Percentiles rank a stretch among this genome's conserved stretches.
These are phyloP conservation scores for Siniperca knerii DNA, from an alignment of 2,113 vertebrate genomes.

Conservation along the genomic window DNA sequence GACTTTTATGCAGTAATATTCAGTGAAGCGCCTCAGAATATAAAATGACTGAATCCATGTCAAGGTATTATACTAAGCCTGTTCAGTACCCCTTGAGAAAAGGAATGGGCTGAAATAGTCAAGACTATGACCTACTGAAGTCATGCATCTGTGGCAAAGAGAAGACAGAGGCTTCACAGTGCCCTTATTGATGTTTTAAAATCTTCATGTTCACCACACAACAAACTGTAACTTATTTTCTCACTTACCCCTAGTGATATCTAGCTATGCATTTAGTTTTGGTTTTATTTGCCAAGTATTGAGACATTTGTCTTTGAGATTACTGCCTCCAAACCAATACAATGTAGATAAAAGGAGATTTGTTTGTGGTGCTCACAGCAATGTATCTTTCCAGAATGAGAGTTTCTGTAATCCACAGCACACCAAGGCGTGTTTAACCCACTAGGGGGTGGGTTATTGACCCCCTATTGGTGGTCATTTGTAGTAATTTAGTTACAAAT, in stretches of 20 bases:
- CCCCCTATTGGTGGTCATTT: neutral
- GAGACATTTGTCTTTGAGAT: neutral
- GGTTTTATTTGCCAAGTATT: neutral
- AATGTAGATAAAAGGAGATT: neutral
- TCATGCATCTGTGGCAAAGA: constrained; percentile 2
- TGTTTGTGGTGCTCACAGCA: neutral
- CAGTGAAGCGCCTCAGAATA: constrained; percentile 46
- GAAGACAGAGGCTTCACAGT: neutral
- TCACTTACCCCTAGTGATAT: neutral
- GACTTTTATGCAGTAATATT: constrained; percentile 37
- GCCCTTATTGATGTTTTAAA: neutral
- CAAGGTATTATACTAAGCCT: constrained; percentile 50
- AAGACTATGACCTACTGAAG: neutral
- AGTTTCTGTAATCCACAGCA: neutral
- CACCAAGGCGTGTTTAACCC: neutral
- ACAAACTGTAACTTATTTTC: neutral
- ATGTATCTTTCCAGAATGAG: no score
- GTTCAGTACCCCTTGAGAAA: constrained; percentile 35
- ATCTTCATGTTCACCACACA: neutral
- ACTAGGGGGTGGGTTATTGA: neutral
- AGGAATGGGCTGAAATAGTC: constrained; percentile 10
- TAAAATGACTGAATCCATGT: constrained; percentile 57
- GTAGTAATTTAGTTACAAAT: neutral
- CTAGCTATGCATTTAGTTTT: neutral
- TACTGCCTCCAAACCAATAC: neutral